phyloP scores from a whole-genome alignment of 2,888 invertebrate species.

The Athalia rosae region DNA sequence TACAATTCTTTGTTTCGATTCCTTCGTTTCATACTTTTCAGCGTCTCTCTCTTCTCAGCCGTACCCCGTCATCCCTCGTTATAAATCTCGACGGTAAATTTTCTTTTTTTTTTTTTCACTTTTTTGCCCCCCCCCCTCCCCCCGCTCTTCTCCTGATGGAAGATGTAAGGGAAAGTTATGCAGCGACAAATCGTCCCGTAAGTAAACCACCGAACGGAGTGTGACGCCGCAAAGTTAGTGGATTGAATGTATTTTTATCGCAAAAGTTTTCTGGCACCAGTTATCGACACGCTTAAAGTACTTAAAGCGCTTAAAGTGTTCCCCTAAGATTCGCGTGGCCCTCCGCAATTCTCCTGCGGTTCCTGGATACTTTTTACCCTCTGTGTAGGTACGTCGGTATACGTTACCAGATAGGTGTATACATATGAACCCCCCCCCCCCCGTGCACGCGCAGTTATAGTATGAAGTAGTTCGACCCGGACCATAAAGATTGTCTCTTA shows the following conservation, averaged over 20 bases:
- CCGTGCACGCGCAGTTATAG: neutral
- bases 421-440: no score
- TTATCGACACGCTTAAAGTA: constrained; percentile 57
- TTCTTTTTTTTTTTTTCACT: neutral
- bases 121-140: neutral
- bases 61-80: neutral
- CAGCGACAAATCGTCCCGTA: neutral
- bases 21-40: no score
- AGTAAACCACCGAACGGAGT: constrained; percentile 31
- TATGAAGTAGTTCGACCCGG: constrained; percentile 3
- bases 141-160: neutral
- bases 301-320: constrained; percentile 45
- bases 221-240: constrained; percentile 20
- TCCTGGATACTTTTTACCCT: neutral
- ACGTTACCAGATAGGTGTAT: no score
- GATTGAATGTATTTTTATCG: constrained; percentile 56
- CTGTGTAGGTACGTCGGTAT: no score
- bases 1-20: no score
- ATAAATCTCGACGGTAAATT: neutral
- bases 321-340: constrained; percentile 17
- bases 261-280: constrained; percentile 56
- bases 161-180: constrained; percentile 2
- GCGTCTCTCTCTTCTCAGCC: no score
- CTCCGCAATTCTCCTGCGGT: neutral
- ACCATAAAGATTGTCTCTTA: constrained; percentile 44